Conservation (phyloP, 2,113 vertebrate genomes). For the Procavia capensis region DNA sequence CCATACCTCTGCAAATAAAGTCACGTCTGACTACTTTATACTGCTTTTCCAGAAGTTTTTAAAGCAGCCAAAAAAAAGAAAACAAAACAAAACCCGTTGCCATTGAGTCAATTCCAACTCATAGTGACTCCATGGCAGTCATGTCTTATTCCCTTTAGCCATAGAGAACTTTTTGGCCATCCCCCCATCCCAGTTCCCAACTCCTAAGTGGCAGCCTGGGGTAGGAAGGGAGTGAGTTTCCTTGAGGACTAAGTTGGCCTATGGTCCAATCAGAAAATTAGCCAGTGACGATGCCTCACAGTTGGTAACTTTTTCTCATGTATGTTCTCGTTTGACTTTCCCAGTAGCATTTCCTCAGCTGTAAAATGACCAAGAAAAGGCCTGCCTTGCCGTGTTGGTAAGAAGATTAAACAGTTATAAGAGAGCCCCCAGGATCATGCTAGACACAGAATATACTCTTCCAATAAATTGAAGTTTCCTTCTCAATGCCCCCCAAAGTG, state of each 20-base stretch:
- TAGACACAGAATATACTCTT: background rate
- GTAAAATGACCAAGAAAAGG: background rate
- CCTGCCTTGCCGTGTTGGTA: background rate
- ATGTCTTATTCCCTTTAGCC: background rate
- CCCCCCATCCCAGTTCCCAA: background rate
- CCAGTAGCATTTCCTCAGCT: background rate
- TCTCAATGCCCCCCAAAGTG: background rate
- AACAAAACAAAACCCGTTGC: too few species aligned
- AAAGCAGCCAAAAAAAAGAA: too few species aligned
- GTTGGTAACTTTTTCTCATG: background rate
- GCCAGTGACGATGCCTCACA: background rate
- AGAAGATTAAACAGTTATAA: background rate
- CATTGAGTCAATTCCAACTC: too few species aligned
- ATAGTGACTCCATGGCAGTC: too few species aligned
- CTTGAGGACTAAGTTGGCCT: background rate
- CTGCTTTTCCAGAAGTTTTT: background rate
- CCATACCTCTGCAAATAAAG: fast-evolving
- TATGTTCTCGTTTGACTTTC: background rate
- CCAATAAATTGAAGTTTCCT: background rate
- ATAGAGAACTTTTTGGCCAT: background rate
- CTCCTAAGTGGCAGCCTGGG: background rate
- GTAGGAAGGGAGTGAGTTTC: background rate
- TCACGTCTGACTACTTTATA: background rate
- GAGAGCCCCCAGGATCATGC: background rate
- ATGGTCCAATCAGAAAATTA: background rate